Evolutionary conservation across 1,140 invertebrate genomes (phyloP).

Genomic region (Neotoxoptera formosana): DNA sequence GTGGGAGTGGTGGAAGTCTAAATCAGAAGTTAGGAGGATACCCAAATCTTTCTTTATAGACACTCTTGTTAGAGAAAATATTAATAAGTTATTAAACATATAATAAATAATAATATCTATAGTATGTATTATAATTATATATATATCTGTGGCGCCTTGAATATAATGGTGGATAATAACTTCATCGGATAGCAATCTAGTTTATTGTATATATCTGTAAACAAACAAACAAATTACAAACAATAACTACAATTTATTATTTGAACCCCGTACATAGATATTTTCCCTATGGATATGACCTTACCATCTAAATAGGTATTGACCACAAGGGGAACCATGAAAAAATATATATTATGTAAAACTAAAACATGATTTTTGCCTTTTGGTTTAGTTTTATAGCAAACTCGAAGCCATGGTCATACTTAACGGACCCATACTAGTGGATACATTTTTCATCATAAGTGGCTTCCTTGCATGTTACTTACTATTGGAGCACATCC

Average conservation of each 20-base stretch:
- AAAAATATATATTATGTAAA: background rate
- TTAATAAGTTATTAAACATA: no score
- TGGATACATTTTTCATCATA: slow-evolving; percentile 63
- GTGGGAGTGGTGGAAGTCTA: no score
- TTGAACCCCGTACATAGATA: background rate
- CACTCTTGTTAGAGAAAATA: no score
- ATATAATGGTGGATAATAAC: no score
- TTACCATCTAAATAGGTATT: background rate
- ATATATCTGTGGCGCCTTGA: no score
- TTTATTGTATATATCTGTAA: no score
- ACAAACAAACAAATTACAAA: no score
- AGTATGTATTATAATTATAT: no score
- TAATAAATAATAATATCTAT: no score
- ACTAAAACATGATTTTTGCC: background rate
- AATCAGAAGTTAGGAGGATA: no score
- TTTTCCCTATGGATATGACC: background rate
- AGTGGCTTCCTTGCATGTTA: slow-evolving; percentile 63
- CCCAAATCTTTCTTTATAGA: no score
- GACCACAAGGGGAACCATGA: background rate
- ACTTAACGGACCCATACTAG: slow-evolving; percentile 62
- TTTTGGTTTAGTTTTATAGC: slow-evolving; percentile 59
- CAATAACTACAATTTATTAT: background rate
- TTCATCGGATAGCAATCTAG: no score
- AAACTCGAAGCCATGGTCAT: slow-evolving; percentile 60
- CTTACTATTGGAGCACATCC: slow-evolving; percentile 62